Evolutionary conservation across 2,888 invertebrate genomes (phyloP).

Genomic region (Thera britannica): DNA sequence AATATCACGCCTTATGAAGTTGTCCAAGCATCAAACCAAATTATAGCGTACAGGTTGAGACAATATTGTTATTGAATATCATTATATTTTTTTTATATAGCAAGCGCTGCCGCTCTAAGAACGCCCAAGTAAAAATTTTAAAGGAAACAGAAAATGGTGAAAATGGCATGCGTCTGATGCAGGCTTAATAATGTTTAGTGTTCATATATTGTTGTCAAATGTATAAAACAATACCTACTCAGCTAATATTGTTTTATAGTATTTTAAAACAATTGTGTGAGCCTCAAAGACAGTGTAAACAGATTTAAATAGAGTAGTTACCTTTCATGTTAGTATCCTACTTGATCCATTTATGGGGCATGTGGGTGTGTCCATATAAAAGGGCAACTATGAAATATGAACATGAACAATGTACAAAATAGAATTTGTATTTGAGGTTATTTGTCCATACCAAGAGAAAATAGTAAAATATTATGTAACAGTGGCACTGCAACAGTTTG

Average conservation of each 20-base stretch:
- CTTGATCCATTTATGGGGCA: slow-evolving; percentile 3
- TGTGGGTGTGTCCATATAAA: not conserved
- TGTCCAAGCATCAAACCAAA: slow-evolving; percentile 17
- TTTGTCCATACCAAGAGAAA: slow-evolving; percentile 24
- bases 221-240: not conserved
- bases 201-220: not conserved
- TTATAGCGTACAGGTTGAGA: slow-evolving; percentile 15
- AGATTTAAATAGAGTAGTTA: slow-evolving; percentile 3
- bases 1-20: slow-evolving; percentile 21
- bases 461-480: slow-evolving; percentile 16
- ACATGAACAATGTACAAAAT: slow-evolving; percentile 50
- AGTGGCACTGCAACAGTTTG: slow-evolving; percentile 55
- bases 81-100: too few relatives aligned
- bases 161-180: slow-evolving; percentile 4
- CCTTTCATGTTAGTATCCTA: not conserved
- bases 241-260: not conserved
- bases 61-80: slow-evolving; percentile 9
- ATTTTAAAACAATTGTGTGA: not conserved
- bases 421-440: slow-evolving; percentile 39
- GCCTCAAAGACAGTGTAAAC: slow-evolving; percentile 4
- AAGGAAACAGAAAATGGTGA: not conserved
- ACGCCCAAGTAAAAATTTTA: slow-evolving; percentile 2
- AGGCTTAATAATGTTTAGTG: slow-evolving; percentile 11
- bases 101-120: not conserved
- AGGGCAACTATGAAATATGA: slow-evolving; percentile 10